These are phyloP conservation scores for Crioceris asparagi DNA, from an alignment of 2,888 invertebrate genomes.

Conservation along the genomic window DNA sequence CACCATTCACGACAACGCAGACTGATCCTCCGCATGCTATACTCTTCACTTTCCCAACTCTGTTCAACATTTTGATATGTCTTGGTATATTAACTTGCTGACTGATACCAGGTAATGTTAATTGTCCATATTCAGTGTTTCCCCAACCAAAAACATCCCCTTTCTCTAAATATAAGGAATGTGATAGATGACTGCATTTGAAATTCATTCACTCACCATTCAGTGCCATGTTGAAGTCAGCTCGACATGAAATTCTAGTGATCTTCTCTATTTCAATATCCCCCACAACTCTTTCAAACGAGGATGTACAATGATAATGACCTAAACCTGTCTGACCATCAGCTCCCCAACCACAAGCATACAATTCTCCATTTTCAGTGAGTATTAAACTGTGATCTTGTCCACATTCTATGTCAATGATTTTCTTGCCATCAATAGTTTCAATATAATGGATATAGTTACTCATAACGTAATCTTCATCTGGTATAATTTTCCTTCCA, in stretches of 20 bases:
- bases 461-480: conserved; percentile 63
- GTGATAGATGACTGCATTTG: no score
- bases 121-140: conserved; percentile 86
- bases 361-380: conserved; percentile 70
- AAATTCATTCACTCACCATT: no score
- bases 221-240: conserved; percentile 81
- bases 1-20: conserved; percentile 74
- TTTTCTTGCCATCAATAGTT: conserved; percentile 49
- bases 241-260: conserved; percentile 64
- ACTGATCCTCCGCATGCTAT: conserved; percentile 80
- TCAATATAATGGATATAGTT: conserved; percentile 56
- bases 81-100: conserved; percentile 69
- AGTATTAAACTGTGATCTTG: conserved; percentile 85
- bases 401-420: conserved; percentile 68
- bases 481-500: conserved; percentile 64
- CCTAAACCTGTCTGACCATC: conserved; percentile 91
- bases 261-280: conserved; percentile 77
- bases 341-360: conserved; percentile 85
- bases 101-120: conserved; percentile 44
- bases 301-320: conserved; percentile 49
- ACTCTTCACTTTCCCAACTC: conserved; percentile 65
- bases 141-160: conserved; percentile 97
- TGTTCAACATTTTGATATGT: conserved; percentile 49
- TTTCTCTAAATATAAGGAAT: no score
- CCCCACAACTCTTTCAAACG: conserved; percentile 57